Evolutionary conservation across 1,140 invertebrate species (phyloP), one percentile per base, ranked within the genome.

Genomic region (Drosophila funebris): DNA sequence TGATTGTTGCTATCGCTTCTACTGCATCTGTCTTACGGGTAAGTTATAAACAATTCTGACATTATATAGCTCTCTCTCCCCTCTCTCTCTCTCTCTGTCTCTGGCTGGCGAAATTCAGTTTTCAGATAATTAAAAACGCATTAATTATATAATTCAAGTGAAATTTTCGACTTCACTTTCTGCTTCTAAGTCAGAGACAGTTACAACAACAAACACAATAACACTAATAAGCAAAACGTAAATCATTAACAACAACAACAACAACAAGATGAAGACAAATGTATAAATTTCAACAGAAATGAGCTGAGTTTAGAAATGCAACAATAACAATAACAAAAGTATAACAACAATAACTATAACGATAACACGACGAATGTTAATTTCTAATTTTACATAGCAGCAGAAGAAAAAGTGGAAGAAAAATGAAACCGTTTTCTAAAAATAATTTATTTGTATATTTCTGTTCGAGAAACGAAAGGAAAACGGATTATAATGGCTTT

Each of bases 131-230:
- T 82, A 88, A 87, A 82, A 88, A 33, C 62, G 29, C 82, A 87
- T 87, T 87, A 85, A 81, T 81, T 88, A 82, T 87, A 88, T 88
- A 75, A 82, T 82, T 88, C 63, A 56, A 83, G 82, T 87, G 82
- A 87, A 88, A 87, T 73, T 87, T 69, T 69, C 27, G 24, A 69
- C 41, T 73, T 73, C 78, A 87, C 83, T 88, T 87, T 87, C 83
- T 68, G 67, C 72, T 87, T 87, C 82, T 83, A 84, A 76, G 67
- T 57, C 39, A 31, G 13, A 39, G 33, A 56, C 61, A 71, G 29
- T 43, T 67, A 60, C 20, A 63, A 54, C 67, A 56, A 53, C 24
- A n/a, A n/a, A n/a, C n/a, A n/a, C n/a, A n/a, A n/a, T n/a, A n/a
- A 68, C 50, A 57, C 54, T 36, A 62, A 50, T 39, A 52, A 64